Base-by-base conservation (phyloP, 2,888 invertebrate genomes). In the Lycaena phlaeas region DNA sequence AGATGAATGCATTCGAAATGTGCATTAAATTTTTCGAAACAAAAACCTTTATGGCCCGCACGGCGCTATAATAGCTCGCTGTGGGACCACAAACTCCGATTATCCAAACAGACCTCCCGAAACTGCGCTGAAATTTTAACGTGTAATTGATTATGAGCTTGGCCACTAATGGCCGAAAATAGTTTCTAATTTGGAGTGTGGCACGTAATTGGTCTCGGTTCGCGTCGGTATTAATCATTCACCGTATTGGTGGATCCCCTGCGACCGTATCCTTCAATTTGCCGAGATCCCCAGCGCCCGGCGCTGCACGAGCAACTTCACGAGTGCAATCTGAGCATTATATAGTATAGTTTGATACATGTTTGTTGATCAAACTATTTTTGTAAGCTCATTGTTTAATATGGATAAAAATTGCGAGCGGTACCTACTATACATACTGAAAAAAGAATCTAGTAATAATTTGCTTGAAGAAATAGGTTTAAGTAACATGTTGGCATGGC, bases 91-190 rank as follows among this genome's bases (percentile, higher is more conserved):
- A 82, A 82, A 84, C 79, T 74, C 73, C 77, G 79, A 77, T 81
- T 81, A 81, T 68, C 72, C 76, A 73, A 73, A 75, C 76, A 72
- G 63, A 66, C 70, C 72, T 72, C 68, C 74, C 77, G 64, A 74
- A 79, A 76, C 78, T 65, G 73, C 66, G 61, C 65, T 68, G 73
- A 76, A 79, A 81, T 70, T 81, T 77, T 74, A 79, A 72, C 77
- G 77, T 74, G 66, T 78, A 84, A 79, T 82, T 82, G 82, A 82
- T 81, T 79, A 82, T 79, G 81, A 82, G 81, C 81, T 81, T 79
- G 76, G 75, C 68, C 68, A 65, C 72, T 78, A 81, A 81, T 81
- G 81, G 81, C 67, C 64, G 76, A 76, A 78, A 77, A 84, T 82
- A 82, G 84, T 81, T 79, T 79, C 82, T 81, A 84, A 81, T 84